Base-by-base conservation (phyloP, 2,888 invertebrate genomes). In the Eurytoma californica region DNA sequence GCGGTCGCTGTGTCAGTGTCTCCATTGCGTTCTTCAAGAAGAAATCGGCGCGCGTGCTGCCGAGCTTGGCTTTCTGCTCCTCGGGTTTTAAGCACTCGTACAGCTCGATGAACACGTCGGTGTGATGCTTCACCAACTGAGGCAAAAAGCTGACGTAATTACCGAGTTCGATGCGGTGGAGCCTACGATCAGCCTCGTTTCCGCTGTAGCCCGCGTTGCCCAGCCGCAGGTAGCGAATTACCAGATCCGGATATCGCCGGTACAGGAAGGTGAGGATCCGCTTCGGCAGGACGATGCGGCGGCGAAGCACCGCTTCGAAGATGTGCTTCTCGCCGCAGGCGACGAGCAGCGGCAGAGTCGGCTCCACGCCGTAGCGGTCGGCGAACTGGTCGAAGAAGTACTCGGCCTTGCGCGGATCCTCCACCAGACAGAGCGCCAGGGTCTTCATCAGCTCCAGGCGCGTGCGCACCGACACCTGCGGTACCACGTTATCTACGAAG, bases 271-370 rank as follows among this genome's bases (percentile, higher is more conserved):
- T 81, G 85, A 4, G 88, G 49, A 28, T 67, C 76, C 39, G 79
- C 67, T 2, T 85, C 9, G 84, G 80, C 0, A 87, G 67, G 3
- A 72, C n/a, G 0, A 88, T 69, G 13, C 73, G 79, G 0, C 78
- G 77, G 0, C 82, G 18, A 0, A 82, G 57, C 1, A 88, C 77
- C 0, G 63, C 76, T 0, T 84, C 14, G 53, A 79, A 84, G 16
- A 85, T 76, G 47, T 88, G 90, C 0, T 60, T 18, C 51, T 88
- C 86, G 18, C 84, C 77, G 75, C 90, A 90, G 0, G 85, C 84
- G 0, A 80, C 24, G 0, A 90, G 58, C 5, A 90, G 53, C 0
- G 87, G 87, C 14, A 84, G 20, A 0, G 87, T 86, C n/a, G 84
- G 82, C 0, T 82, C 66, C 0, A 82, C 28, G 0, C 85, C 86